A percentile compares a stretch with the other conserved stretches of the same genome.
phyloP scores from a whole-genome alignment of 2,797 vertebrate species.

The Allobates femoralis region DNA sequence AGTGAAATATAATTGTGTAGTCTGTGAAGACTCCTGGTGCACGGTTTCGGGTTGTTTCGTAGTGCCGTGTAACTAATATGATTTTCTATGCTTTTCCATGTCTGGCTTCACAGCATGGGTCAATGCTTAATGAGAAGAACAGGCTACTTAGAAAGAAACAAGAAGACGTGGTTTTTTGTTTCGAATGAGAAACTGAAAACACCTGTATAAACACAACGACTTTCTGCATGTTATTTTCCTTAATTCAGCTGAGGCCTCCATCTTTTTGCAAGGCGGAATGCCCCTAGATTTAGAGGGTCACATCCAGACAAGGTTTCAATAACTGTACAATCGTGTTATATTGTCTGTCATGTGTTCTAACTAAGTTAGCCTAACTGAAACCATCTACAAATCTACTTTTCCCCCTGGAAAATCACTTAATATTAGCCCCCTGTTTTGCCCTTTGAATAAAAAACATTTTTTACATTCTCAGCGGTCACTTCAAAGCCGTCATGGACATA shows the following conservation, averaged over 20 bases:
- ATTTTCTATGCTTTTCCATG: neutral
- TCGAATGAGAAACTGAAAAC: conserved; percentile 57
- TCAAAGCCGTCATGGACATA: conserved; percentile 17
- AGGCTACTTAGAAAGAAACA: conserved; percentile 55
- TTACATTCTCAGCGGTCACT: conserved; percentile 11
- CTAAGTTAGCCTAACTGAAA: conserved; percentile 14
- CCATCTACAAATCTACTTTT: neutral
- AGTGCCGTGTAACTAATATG: conserved; percentile 18
- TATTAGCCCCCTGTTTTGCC: neutral
- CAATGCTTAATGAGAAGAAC: conserved; percentile 57
- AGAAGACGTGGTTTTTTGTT: conserved; percentile 57
- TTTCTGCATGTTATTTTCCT: conserved; percentile 43
- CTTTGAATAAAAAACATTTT: conserved; percentile 27
- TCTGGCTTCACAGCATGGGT: conserved; percentile 39
- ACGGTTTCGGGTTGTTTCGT: neutral
- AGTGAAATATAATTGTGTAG: neutral
- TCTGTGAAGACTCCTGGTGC: neutral
- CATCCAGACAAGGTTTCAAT: conserved; percentile 35
- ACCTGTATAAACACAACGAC: conserved; percentile 68
- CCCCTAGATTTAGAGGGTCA: conserved; percentile 39
- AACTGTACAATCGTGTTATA: conserved; percentile 24
- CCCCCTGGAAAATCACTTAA: neutral
- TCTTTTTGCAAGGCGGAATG: conserved; percentile 37
- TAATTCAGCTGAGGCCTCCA: conserved; percentile 46
- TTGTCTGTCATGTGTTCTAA: conserved; percentile 39